Percentiles rank a stretch among this genome's conserved stretches.
These are phyloP conservation scores for Abrostola tripartita DNA, from an alignment of 2,888 invertebrate genomes.

Conservation along the genomic window DNA sequence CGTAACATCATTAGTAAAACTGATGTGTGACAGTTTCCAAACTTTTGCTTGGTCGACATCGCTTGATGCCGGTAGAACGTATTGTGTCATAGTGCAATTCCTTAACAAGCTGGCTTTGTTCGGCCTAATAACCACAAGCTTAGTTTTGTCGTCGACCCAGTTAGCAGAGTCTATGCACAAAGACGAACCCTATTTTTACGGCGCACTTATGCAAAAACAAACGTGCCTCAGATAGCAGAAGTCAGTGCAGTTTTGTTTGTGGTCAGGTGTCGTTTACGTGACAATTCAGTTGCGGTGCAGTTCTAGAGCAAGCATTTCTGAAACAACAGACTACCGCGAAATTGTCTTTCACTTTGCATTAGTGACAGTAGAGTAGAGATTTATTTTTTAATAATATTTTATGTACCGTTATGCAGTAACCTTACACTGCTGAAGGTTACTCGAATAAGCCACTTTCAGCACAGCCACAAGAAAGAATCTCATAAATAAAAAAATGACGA, in stretches of 20 bases:
- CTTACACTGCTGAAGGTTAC: not conserved
- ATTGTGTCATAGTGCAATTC: constrained; percentile 45
- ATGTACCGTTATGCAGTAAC: constrained; percentile 8
- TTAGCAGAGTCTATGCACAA: constrained; percentile 55
- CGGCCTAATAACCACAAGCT: constrained; percentile 66
- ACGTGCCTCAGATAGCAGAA: constrained; percentile 62
- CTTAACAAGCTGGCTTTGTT: constrained; percentile 63
- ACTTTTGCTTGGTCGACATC: constrained; percentile 20
- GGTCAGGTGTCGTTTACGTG: constrained; percentile 52
- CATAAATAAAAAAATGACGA: too few relatives aligned
- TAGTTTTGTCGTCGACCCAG: constrained; percentile 63
- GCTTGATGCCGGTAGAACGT: constrained; percentile 11
- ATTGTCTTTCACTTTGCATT: constrained; percentile 40
- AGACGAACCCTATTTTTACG: constrained; percentile 63
- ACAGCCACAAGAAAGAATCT: too few relatives aligned
- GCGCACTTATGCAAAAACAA: constrained; percentile 67
- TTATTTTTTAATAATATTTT: constrained; percentile 11
- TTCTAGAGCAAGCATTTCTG: constrained; percentile 43
- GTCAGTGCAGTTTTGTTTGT: constrained; percentile 42
- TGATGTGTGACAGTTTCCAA: constrained; percentile 1
- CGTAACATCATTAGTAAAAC: constrained; percentile 2
- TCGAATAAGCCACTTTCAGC: too few relatives aligned
- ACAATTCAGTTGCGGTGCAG: constrained; percentile 36
- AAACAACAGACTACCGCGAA: constrained; percentile 35
- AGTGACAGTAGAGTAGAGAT: constrained; percentile 2